Base-by-base conservation (phyloP, 2,888 invertebrate genomes). In the Acheta domesticus region DNA sequence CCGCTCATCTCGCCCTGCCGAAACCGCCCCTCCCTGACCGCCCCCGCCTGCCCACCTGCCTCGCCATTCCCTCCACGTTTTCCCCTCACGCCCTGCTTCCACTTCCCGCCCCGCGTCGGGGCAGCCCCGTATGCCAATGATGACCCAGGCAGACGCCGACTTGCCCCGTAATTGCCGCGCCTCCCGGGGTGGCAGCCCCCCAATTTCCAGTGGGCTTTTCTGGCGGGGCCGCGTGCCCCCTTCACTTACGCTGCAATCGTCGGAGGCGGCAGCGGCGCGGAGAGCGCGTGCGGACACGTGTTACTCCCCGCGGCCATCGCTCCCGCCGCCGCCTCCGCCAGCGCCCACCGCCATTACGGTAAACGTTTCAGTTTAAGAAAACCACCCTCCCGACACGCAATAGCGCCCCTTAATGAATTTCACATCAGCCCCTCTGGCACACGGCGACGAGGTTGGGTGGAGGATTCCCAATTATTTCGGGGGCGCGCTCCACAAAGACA, bases 401-500 rank as follows among this genome's bases (percentile, higher is more conserved):
- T 62, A 5, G 62, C n/a, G 62, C 62, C 62, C n/a, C 62, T 62
- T 62, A 62, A 62, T 62, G 62, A 62, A 62, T 62, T 62, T 62
- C 62, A 62, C 14, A 62, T 62, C 14, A 62, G 62, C 62, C 62
- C 62, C 36, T 8, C 36, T 36, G 36, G 36, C 36, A 12, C 62
- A 62, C 4, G 62, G n/a, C n/a, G 62, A 62, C 14, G 12, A 12
- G 62, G 4, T 16, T 36, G 36, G 62, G 14, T 16, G 62, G 16
- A 62, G 62, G n/a, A 62, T 36, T 8, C 8, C 8, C 36, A 36
- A 36, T 36, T 36, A 8, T 36, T 36, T 14, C 62, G 62, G 62
- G 62, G 62, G 62, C 62, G 62, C 16, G 62, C n/a, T 62, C 62
- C 62, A 62, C 62, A 62, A 62, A 62, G 62, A 62, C 62, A 62